Evolutionary conservation across 64 coral and sea anemone genomes (phyloP).

Genomic region (Exaiptasia diaphana): DNA sequence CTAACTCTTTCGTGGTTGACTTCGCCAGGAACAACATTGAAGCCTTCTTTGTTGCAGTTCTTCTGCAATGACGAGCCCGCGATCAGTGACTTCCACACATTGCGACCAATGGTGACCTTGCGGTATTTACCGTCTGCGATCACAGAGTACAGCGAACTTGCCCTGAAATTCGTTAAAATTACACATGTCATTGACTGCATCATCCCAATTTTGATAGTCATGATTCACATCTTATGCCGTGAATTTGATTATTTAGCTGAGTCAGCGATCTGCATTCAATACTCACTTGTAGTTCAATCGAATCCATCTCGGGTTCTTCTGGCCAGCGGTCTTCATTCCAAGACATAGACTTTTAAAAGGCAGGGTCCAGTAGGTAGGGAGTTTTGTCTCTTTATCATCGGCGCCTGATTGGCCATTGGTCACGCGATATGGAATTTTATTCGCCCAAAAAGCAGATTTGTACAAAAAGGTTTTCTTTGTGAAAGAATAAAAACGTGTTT

Average conservation of each 20-base stretch:
- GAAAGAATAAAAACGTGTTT: no score
- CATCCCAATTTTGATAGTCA: no score
- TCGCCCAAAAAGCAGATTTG: slow-evolving; percentile 15
- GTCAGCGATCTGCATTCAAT: no score
- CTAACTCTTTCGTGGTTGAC: not conserved
- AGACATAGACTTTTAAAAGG: slow-evolving; percentile 41
- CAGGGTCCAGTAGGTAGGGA: slow-evolving; percentile 51
- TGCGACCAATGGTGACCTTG: not conserved
- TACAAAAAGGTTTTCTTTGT: no score
- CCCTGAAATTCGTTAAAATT: no score
- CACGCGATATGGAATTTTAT: slow-evolving; percentile 4
- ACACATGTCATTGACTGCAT: no score
- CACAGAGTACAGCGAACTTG: not conserved
- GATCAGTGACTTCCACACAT: not conserved
- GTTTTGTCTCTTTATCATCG: slow-evolving; percentile 43
- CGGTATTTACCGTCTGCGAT: not conserved
- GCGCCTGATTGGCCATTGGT: not conserved
- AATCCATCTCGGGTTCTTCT: not conserved
- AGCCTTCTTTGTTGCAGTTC: slow-evolving; percentile 8
- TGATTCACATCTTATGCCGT: no score
- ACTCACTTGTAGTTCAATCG: not conserved
- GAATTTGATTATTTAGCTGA: no score
- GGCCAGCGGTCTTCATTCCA: slow-evolving; percentile 11
- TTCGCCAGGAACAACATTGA: not conserved
- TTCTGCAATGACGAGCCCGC: not conserved